phyloP scores from a whole-genome alignment of 1,140 invertebrate genomes.

The Ephestia elutella region DNA sequence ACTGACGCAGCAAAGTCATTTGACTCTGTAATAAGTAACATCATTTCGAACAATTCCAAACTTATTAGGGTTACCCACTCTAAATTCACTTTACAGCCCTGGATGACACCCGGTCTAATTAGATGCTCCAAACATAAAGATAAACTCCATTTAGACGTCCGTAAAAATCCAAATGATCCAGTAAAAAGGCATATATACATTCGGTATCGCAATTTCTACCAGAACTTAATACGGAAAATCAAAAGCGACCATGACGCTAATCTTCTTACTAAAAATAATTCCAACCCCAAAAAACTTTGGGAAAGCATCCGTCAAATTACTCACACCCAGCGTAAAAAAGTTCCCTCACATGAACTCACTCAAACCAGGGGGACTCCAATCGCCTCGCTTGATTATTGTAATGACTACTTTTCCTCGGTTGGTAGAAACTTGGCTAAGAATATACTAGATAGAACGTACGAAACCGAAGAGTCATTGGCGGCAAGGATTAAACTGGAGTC shows the following conservation, averaged over 20 bases:
- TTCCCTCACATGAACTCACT: not conserved
- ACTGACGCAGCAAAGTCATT: not conserved
- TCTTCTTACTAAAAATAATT: not conserved
- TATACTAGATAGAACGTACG: not conserved
- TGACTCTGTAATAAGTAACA: not conserved
- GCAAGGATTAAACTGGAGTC: not conserved
- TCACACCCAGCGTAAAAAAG: not conserved
- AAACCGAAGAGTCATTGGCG: not conserved
- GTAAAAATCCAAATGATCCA: conserved; percentile 7
- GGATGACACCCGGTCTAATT: not conserved
- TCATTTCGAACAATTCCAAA: not conserved
- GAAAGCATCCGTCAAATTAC: not conserved
- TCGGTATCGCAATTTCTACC: conserved; percentile 11
- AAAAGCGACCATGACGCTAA: not conserved
- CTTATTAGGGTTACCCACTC: not conserved
- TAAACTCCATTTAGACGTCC: not conserved
- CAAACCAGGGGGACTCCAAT: not conserved
- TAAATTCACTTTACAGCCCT: not conserved
- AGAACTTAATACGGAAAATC: conserved; percentile 4
- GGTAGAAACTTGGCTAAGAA: not conserved
- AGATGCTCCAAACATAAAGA: not conserved
- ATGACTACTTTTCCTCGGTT: not conserved
- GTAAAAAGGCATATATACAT: conserved; percentile 2
- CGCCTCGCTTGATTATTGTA: not conserved
- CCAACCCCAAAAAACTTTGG: conserved; percentile 7